Conservation (phyloP, 1,140 invertebrate species). For the Protaetia brevitarsis region DNA sequence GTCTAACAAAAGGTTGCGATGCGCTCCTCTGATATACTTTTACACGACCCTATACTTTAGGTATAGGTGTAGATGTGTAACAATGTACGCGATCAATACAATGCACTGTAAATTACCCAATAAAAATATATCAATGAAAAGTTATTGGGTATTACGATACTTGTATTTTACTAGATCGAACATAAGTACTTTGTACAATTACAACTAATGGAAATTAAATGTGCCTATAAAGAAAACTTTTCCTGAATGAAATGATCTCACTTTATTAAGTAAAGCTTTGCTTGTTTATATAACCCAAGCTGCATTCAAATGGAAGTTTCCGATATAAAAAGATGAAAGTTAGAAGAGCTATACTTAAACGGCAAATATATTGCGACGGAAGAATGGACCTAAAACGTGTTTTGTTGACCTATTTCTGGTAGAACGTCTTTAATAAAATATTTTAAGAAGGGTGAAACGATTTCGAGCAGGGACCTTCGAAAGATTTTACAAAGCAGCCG, state of each 20-base stretch:
- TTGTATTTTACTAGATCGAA: too few relatives aligned
- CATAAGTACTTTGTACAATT: too few relatives aligned
- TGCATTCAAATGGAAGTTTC: background rate
- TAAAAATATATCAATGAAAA: too few relatives aligned
- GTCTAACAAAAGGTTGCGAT: background rate
- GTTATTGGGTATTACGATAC: too few relatives aligned
- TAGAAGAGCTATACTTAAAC: background rate
- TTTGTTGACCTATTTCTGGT: constrained; percentile 1
- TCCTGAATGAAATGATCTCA: background rate
- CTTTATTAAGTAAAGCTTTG: background rate
- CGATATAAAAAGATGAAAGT: background rate
- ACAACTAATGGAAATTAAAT: too few relatives aligned
- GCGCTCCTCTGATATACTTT: too few relatives aligned
- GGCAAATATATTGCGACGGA: background rate
- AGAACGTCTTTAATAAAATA: background rate
- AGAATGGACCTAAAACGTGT: background rate
- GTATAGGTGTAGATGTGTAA: too few relatives aligned
- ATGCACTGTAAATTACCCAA: too few relatives aligned
- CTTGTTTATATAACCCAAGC: background rate
- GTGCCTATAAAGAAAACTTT: too few relatives aligned
- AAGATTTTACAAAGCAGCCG: background rate
- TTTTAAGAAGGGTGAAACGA: background rate
- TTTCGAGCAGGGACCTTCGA: background rate
- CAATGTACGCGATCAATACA: too few relatives aligned
- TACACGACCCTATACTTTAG: too few relatives aligned